These are phyloP conservation scores for Palythoa caribaeorum DNA, from an alignment of 92 coral and sea anemone genomes.

Conservation along the genomic window DNA sequence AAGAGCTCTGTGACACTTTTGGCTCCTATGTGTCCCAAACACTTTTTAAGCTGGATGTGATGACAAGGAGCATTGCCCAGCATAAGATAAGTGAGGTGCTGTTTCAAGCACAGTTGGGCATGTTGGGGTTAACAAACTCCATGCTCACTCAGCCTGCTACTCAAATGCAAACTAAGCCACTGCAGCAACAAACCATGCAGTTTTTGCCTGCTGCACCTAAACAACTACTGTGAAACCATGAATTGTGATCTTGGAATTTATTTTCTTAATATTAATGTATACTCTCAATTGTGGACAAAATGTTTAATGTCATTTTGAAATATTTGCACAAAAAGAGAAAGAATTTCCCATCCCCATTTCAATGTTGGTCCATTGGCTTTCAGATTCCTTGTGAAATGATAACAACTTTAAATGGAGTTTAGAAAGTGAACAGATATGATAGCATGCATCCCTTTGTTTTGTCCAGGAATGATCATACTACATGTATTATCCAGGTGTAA, in stretches of 20 bases:
- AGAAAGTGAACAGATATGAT: not conserved
- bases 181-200: conserved; percentile 27
- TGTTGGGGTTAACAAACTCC: conserved; percentile 14
- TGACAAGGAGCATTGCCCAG: conserved; percentile 8
- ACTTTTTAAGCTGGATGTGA: not conserved
- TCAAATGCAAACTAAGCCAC: conserved; percentile 20
- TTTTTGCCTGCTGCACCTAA: not conserved
- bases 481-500: not conserved
- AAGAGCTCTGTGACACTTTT: too few relatives aligned
- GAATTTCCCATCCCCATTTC: too few relatives aligned
- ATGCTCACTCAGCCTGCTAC: not conserved
- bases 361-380: too few relatives aligned
- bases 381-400: not conserved
- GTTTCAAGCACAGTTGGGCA: not conserved
- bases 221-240: not conserved
- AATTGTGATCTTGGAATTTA: not conserved
- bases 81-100: conserved; percentile 11
- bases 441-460: not conserved
- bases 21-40: too few relatives aligned
- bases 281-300: not conserved
- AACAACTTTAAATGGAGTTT: not conserved
- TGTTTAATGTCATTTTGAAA: not conserved
- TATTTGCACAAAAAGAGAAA: too few relatives aligned
- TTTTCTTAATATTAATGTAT: not conserved
- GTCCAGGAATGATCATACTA: not conserved